Evolutionary conservation across 2,888 invertebrate genomes (phyloP), one percentile per base, ranked within the genome.

Genomic region (Gerris lacustris): DNA sequence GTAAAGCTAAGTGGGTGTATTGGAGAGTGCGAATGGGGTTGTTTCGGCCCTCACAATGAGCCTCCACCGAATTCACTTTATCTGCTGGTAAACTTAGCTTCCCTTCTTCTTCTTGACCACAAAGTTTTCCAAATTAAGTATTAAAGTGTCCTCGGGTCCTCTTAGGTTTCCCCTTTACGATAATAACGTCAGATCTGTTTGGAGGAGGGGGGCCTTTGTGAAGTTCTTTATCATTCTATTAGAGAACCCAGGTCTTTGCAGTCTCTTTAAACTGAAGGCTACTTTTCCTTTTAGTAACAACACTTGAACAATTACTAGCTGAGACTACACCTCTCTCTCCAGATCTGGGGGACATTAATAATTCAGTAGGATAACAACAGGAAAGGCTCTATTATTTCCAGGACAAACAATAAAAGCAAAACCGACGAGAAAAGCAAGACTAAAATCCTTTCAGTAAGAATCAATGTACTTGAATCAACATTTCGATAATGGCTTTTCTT

Each of bases 1-100:
- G 55, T 55, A 11, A 55, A 55, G 55, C 55, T 55, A 55, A 55
- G 55, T 55, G 55, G 55, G 55, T 55, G 55, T 55, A 55, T 55
- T 55, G 55, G 31, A 31, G 31, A 55, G 55, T 55, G 55, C 55
- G 55, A 55, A 55, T 55, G 15, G 55, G 55, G n/a, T n/a, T n/a
- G n/a, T 55, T 55, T 9, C 11, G 55, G 55, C 15, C 15, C 55
- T 55, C 15, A 11, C 15, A 55, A 55, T 15, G 9, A 1, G 55
- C 15, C 15, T 55, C 11, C 11, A 55, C n/a, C n/a, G n/a, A n/a
- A 15, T 55, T 55, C 55, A 55, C 55, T 55, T 55, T 55, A 55
- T 55, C 55, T 55, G 55, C 31, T 31, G 15, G 55, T 15, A 55
- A 55, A 55, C 55, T 55, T 55, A 47, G 47, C 9, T 55, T 55